Evolutionary conservation across 92 coral and sea anemone species (phyloP).

Genomic region (Zoanthus sociatus): DNA sequence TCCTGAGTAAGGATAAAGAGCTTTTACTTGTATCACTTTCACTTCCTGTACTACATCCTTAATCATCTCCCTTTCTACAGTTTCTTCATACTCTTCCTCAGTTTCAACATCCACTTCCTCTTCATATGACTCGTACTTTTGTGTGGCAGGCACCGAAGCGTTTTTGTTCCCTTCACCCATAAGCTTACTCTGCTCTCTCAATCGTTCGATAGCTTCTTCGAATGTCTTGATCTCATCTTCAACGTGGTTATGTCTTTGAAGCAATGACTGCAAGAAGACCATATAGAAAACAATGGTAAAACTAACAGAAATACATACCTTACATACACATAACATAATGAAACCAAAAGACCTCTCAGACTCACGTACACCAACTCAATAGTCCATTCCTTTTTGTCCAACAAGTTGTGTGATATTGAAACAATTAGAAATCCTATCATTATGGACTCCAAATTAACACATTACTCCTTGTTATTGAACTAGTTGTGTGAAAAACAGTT

Average conservation of each 20-base stretch:
- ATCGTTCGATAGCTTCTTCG: conserved; percentile 74
- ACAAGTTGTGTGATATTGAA: too few species aligned
- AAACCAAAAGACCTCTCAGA: too few species aligned
- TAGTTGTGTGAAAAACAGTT: too few species aligned
- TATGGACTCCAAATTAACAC: too few species aligned
- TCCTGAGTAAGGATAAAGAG: conserved; percentile 81
- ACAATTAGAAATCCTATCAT: too few species aligned
- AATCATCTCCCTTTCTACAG: conserved; percentile 78
- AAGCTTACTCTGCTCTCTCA: conserved; percentile 93
- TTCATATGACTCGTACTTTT: conserved; percentile 74
- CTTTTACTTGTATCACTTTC: conserved; percentile 92
- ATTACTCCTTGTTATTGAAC: too few species aligned
- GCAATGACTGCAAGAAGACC: conserved; percentile 72
- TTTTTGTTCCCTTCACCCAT: conserved; percentile 85
- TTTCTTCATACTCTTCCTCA: conserved; percentile 95
- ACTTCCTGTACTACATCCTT: conserved; percentile 89
- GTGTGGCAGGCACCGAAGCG: conserved; percentile 22
- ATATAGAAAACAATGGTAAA: neutral
- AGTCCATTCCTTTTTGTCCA: too few species aligned
- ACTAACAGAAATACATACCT: too few species aligned
- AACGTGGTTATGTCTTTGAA: conserved; percentile 91
- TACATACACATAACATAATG: too few species aligned
- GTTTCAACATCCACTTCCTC: conserved; percentile 96
- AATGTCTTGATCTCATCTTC: conserved; percentile 92
- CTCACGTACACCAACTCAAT: too few species aligned